These are phyloP conservation scores for Hypotaenidia philippensis DNA, from an alignment of 2,797 vertebrate species.

Conservation along the genomic window DNA sequence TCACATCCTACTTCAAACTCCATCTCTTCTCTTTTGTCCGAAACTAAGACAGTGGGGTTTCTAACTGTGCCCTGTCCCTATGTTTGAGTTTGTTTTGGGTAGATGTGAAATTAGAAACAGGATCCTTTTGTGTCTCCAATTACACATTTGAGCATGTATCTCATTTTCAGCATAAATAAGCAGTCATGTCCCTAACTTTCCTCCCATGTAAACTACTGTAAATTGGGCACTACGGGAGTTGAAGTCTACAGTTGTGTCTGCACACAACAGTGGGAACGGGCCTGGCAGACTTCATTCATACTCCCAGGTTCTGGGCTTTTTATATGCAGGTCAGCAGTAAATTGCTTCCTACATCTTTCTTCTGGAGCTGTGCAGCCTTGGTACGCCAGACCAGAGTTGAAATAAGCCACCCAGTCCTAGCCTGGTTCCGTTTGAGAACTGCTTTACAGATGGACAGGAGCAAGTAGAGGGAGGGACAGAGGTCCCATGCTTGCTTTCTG, in stretches of 20 bases:
- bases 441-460: background rate
- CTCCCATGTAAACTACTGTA: background rate
- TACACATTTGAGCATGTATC: background rate
- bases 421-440: background rate
- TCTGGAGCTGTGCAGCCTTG: background rate
- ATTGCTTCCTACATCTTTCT: background rate
- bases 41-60: background rate
- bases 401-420: background rate
- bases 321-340: background rate
- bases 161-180: background rate
- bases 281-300: background rate
- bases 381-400: background rate
- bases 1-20: background rate
- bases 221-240: background rate
- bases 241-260: background rate
- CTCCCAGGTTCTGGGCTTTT: background rate
- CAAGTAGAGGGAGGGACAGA: background rate
- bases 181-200: background rate
- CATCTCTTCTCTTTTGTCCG: background rate
- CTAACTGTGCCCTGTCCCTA: background rate
- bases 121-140: background rate
- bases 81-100: background rate
- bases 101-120: background rate
- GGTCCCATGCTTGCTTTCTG: fast-evolving
- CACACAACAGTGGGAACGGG: background rate